These are phyloP conservation scores for Peromyscus maniculatus DNA, from an alignment of 2,113 vertebrate species.

Conservation along the genomic window DNA sequence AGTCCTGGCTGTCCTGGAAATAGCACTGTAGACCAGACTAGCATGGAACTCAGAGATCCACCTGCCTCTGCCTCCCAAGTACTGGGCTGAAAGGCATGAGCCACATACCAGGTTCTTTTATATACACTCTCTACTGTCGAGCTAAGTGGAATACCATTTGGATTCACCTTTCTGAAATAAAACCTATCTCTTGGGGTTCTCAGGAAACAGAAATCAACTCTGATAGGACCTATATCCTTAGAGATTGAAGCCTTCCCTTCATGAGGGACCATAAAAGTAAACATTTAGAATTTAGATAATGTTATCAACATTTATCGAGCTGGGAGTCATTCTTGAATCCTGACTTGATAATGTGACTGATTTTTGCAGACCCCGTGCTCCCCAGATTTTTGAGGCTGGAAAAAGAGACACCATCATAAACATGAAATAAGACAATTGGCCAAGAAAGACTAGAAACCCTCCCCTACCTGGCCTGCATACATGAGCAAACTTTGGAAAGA, in stretches of 20 bases:
- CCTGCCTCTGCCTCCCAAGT: no score
- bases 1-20: not conserved
- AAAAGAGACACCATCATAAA: not conserved
- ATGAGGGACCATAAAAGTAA: not conserved
- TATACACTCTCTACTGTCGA: not conserved
- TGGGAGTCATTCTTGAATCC: not conserved
- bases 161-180: not conserved
- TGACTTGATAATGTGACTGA: not conserved
- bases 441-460: not conserved
- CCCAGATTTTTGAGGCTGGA: not conserved
- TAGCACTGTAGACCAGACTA: not conserved
- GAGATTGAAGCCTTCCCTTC: not conserved
- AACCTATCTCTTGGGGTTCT: not conserved
- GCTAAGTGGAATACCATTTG: not conserved
- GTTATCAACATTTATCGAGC: not conserved
- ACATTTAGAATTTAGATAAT: not conserved
- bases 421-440: not conserved
- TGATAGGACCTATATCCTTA: not conserved
- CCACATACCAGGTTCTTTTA: not conserved
- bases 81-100: not conserved
- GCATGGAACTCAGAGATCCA: not conserved
- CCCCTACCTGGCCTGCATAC: not conserved
- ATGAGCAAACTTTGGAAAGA: not conserved
- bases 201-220: not conserved
- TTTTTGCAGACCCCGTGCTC: not conserved